A percentile compares a stretch with the other conserved stretches of the same genome.
These are phyloP conservation scores for Dryoscopus gambensis DNA, from an alignment of 2,113 vertebrate genomes.

Conservation along the genomic window DNA sequence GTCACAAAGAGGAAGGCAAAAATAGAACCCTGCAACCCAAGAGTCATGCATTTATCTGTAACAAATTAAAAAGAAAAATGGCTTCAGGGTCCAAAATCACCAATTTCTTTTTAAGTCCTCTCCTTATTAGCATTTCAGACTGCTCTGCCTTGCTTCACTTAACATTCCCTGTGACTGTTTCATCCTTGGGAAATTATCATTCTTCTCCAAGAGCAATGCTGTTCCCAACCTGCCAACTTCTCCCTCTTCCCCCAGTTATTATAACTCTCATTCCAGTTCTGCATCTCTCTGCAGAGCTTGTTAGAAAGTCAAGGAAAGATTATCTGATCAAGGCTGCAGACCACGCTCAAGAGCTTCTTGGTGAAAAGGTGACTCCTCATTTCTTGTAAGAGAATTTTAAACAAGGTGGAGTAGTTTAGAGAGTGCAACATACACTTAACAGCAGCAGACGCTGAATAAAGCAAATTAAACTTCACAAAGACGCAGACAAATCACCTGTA, in stretches of 20 bases:
- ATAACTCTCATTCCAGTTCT: background rate
- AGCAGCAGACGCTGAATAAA: background rate
- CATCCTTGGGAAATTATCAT: background rate
- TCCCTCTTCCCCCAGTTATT: background rate
- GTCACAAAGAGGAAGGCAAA: background rate
- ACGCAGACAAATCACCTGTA: background rate
- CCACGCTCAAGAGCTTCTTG: background rate
- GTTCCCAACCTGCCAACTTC: background rate
- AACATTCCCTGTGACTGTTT: background rate
- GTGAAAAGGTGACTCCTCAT: background rate
- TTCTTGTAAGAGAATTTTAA: background rate
- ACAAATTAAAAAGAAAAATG: background rate
- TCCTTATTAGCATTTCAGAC: slow-evolving; percentile 15
- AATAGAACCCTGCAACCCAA: background rate
- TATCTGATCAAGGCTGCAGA: background rate
- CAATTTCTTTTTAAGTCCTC: background rate
- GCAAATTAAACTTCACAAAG: background rate
- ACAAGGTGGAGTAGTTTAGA: background rate
- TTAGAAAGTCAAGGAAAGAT: background rate
- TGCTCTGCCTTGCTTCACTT: background rate
- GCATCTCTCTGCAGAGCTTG: background rate
- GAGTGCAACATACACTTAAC: no score
- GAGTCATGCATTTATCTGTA: background rate
- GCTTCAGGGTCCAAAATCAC: background rate
- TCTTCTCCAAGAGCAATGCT: background rate